phyloP scores from a whole-genome alignment of 1,140 invertebrate genomes.

The Orchesella cincta region DNA sequence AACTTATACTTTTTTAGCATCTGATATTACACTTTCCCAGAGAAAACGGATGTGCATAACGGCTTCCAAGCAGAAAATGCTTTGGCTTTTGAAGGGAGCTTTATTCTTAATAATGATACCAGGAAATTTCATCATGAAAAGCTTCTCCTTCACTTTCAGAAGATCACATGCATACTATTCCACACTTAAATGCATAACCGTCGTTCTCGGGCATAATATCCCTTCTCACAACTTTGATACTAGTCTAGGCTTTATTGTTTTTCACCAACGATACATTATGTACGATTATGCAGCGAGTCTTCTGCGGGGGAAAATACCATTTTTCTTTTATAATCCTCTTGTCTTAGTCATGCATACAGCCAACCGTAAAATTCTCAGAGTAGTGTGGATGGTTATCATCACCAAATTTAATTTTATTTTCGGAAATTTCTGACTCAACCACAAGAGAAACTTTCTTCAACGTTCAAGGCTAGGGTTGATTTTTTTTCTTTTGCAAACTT shows the following conservation, averaged over 20 bases:
- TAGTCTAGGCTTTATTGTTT: constrained; percentile 14
- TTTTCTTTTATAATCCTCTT: not conserved
- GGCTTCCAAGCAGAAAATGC: constrained; percentile 8
- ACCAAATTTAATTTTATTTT: too few relatives aligned
- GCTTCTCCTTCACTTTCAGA: not conserved
- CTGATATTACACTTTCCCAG: constrained; percentile 4
- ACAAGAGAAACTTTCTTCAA: too few relatives aligned
- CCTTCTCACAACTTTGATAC: not conserved
- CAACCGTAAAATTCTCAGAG: too few relatives aligned
- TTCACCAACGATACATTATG: not conserved
- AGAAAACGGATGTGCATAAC: constrained; percentile 19
- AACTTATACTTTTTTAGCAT: not conserved
- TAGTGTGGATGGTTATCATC: too few relatives aligned
- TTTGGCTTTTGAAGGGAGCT: not conserved
- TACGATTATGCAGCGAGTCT: constrained; percentile 16
- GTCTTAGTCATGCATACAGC: not conserved
- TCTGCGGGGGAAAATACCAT: not conserved
- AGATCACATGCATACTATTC: not conserved
- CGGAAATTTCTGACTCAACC: too few relatives aligned
- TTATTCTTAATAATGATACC: constrained; percentile 25
- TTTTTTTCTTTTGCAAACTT: too few relatives aligned
- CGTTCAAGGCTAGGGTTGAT: too few relatives aligned
- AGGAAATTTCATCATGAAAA: constrained; percentile 23
- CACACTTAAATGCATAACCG: not conserved
- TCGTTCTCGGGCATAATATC: not conserved